These are phyloP conservation scores for Myiotriccus ornatus DNA, from an alignment of 2,797 vertebrate genomes.

Conservation along the genomic window DNA sequence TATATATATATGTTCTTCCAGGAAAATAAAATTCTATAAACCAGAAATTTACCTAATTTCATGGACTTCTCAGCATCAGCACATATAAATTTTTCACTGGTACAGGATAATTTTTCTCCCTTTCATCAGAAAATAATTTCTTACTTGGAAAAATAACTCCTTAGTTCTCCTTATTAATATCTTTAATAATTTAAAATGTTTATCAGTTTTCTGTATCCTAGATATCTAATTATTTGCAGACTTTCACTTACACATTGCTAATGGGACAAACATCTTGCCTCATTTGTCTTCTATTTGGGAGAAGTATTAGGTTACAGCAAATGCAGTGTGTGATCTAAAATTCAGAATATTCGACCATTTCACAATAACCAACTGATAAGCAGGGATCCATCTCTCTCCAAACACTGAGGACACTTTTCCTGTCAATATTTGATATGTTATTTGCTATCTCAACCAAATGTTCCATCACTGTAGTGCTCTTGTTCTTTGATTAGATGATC, in stretches of 20 bases:
- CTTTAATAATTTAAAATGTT: conserved; percentile 54
- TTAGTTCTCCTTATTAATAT: neutral
- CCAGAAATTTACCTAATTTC: neutral
- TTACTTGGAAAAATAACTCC: neutral
- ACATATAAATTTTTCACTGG: neutral
- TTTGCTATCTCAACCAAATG: neutral
- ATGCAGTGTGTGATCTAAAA: neutral
- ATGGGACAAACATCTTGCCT: conserved; percentile 7
- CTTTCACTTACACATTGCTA: conserved; percentile 15
- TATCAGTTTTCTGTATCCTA: conserved; percentile 14
- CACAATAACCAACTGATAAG: neutral
- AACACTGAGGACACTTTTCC: neutral
- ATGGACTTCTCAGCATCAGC: neutral
- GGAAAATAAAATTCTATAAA: neutral
- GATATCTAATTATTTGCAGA: conserved; percentile 25
- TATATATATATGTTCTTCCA: neutral
- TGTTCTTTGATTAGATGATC: conserved; percentile 4
- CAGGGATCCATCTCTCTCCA: neutral
- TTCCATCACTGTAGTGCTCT: neutral
- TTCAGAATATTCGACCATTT: conserved; percentile 12
- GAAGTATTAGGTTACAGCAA: neutral
- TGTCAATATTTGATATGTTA: neutral
- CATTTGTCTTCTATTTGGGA: conserved; percentile 13
- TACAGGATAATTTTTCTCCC: neutral
- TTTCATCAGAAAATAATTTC: neutral